Base-by-base conservation (phyloP, 2,888 invertebrate species). In the Harpalus rufipes region DNA sequence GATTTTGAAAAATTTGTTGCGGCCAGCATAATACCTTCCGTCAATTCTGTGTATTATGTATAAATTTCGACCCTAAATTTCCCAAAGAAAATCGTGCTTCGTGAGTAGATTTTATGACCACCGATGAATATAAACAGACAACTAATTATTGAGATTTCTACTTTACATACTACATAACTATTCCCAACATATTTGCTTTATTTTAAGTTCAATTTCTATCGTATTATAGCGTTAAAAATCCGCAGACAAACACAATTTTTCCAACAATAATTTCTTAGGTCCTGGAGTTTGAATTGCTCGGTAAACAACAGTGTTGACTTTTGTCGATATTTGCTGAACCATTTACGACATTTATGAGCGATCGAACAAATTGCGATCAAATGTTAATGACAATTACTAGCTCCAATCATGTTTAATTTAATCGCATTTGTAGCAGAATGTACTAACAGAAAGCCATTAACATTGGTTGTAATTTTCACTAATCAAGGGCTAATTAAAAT, bases 401-500 rank as follows among this genome's bases (percentile, higher is more conserved):
- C 59, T 59, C 1, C 14, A 59, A 59, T 59, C 59, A 59, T 59
- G 59, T 59, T 59, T 59, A 59, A 59, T 59, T 59, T 59, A 59
- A 59, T 59, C 59, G 14, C 59, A 59, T 59, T 59, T 51, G 59
- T 59, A 59, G 6, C 59, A 7, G 59, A 59, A 16, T 16, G 59
- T 16, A 59, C 10, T 12, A 51, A 51, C 44, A 51, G 44, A 51
- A 59, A 59, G 1, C 59, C 18, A 59, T 59, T 59, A 59, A 59
- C 59, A 59, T 14, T 16, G 59, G 14, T 16, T 16, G 59, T 59
- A 59, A 59, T 59, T 59, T 59, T 59, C 59, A 59, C 59, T 59
- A 59, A 59, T 59, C 59, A 59, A 16, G 16, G 59, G 18, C 59
- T 59, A 59, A 59, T 59, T 59, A 59, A 59, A 59, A 59, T 59